phyloP scores from a whole-genome alignment of 2,113 vertebrate genomes.

The Pseudorasbora parva region DNA sequence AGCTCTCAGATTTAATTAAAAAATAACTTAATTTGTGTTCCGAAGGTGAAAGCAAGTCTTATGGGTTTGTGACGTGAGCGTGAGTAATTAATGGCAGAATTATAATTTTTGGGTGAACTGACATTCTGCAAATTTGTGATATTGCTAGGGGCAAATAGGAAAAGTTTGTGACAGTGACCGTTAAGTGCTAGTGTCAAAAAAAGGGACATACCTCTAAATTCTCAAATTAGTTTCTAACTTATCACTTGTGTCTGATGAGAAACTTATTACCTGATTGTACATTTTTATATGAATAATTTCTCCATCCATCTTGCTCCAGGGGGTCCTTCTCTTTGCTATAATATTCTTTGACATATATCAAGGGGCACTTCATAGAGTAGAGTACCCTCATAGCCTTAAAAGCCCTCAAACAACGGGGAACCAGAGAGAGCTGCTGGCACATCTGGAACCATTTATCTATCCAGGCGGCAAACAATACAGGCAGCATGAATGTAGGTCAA shows the following conservation, averaged over 20 bases:
- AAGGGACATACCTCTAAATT: neutral
- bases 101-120: no score
- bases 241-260: no score
- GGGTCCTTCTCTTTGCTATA: neutral
- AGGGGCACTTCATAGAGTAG: neutral
- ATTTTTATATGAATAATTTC: neutral
- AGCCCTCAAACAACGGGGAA: slow-evolving; percentile 30
- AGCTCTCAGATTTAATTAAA: no score
- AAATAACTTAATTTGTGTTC: no score
- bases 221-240: neutral
- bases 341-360: neutral
- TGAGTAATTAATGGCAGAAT: no score
- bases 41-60: no score
- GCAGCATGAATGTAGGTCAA: slow-evolving; percentile 62
- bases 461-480: slow-evolving; percentile 57
- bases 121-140: neutral
- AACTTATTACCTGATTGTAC: neutral
- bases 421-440: slow-evolving; percentile 43
- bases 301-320: neutral
- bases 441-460: slow-evolving; percentile 61
- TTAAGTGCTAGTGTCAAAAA: neutral
- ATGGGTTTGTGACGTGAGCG: no score
- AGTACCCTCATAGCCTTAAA: slow-evolving; percentile 23
- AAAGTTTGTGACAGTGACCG: neutral
- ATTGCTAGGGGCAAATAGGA: neutral